Conservation (phyloP, 2,797 vertebrate genomes). For the Tangara arthus region DNA sequence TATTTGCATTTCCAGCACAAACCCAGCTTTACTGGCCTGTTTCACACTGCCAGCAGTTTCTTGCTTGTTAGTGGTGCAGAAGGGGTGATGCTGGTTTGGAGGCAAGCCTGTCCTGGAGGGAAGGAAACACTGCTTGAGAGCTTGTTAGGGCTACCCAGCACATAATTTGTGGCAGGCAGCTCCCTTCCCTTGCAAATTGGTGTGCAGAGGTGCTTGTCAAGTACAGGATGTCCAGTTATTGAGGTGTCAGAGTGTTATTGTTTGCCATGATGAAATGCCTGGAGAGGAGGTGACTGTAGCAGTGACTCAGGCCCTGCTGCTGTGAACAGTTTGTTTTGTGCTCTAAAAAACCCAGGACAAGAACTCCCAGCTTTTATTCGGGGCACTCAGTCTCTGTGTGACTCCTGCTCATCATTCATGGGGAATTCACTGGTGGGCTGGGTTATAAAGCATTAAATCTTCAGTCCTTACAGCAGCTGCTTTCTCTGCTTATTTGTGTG, state of each 20-base stretch:
- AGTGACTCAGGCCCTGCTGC: background rate
- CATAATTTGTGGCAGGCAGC: background rate
- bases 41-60: background rate
- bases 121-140: background rate
- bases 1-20: background rate
- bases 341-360: background rate
- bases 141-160: background rate
- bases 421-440: background rate
- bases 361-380: background rate
- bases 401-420: background rate
- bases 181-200: background rate
- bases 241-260: background rate
- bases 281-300: background rate
- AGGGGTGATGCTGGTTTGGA: background rate
- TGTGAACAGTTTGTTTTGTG: background rate
- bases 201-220: background rate
- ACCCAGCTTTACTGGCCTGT: background rate
- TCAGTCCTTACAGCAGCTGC: background rate
- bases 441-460: background rate
- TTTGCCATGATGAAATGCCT: background rate
- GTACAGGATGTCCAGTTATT: background rate
- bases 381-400: rapidly evolving
- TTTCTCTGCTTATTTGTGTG: background rate
- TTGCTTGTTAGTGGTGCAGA: background rate
- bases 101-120: background rate